Base-by-base conservation (phyloP, 2,797 vertebrate species). In the Halcyon badia region DNA sequence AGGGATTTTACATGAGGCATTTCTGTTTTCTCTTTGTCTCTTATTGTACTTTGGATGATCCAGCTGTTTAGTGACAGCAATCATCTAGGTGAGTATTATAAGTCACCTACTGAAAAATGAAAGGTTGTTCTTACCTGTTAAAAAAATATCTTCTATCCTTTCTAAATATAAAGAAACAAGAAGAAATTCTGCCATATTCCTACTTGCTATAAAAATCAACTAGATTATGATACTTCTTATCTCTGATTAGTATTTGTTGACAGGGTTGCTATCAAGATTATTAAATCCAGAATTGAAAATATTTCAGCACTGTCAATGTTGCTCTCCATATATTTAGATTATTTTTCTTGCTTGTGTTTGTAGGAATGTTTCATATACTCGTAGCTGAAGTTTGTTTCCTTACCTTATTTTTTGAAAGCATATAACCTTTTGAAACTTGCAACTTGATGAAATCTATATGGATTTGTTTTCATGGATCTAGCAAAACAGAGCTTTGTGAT, bases 331-430 rank as follows among this genome's bases (percentile, higher is more conserved):
- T 92, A 82, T 30, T 77, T 92, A 60, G 13, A 20, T 68, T 48
- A 26, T 90, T 97, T 94, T 93, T 83, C 24, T 94, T 73, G 18
- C 52, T 96, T 91, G 20, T 80, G 44, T 69, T 92, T 93, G 71
- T 73, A 90, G 70, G 66, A 80, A 48, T 65, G 26, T 78, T 93
- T 91, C 61, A 57, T 56, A 21, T 44, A 30, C 44, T 83, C 37
- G 3, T 76, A 89, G 61, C 31, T 90, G 30, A 88, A 91, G 51
- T 90, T 31, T 89, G 30, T 62, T 83, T 92, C 61, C 52, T 80
- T 96, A n/a, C 1, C 7, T 5, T 64, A 10, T 54, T 88, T 89
- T 85, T 81, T 70, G 2, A 62, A 60, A 64, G 7, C 15, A 21
- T 61, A 30, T 92, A 90, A 89, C 77, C 64, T 94, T 94, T 94